Conservation (phyloP, 2,797 vertebrate species). For the Valencia hispanica region DNA sequence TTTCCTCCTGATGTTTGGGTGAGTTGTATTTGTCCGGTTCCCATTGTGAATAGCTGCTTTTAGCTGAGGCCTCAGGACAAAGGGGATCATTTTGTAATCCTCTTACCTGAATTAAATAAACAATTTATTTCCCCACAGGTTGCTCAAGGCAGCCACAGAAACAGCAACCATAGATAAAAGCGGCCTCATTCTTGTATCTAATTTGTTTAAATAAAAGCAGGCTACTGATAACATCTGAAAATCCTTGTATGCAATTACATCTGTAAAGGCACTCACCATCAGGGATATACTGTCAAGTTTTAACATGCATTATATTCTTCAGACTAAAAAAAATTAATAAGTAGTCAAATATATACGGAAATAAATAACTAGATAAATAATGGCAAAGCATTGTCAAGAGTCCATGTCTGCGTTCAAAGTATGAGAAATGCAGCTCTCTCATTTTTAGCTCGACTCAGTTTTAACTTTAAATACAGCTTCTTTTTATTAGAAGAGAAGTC, state of each 20-base stretch:
- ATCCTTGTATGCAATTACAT: not conserved
- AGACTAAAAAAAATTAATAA: not conserved
- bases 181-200: not conserved
- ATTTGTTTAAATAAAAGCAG: not conserved
- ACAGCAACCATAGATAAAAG: constrained; percentile 24
- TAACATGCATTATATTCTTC: not conserved
- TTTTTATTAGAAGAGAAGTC: not conserved
- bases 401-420: not conserved
- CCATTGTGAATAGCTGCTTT: constrained; percentile 62
- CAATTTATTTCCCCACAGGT: constrained; percentile 16
- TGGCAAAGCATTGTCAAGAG: too few species aligned
- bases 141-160: constrained; percentile 30
- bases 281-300: not conserved
- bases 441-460: not conserved
- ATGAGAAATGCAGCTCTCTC: not conserved
- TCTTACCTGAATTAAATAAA: constrained; percentile 37
- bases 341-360: not conserved
- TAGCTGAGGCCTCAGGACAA: constrained; percentile 37
- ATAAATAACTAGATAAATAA: not conserved
- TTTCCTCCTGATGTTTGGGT: constrained; percentile 66
- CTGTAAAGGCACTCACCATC: not conserved
- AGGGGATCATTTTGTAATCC: constrained; percentile 38
- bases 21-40: constrained; percentile 72
- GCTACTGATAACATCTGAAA: not conserved
- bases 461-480: not conserved